Evolutionary conservation across 1,140 invertebrate genomes (phyloP).

Genomic region (Drosophila novamexicana): DNA sequence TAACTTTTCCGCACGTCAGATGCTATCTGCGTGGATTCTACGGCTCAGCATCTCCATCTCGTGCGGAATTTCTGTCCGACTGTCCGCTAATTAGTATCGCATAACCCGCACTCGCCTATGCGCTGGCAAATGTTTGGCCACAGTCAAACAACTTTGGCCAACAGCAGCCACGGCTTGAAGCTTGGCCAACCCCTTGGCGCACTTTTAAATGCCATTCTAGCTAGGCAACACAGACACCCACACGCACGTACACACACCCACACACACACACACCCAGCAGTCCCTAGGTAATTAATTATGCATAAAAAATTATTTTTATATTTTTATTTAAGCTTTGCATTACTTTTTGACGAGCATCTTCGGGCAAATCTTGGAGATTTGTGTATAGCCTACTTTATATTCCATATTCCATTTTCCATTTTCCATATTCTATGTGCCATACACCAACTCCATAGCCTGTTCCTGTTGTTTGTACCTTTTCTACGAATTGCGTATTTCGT

Average conservation of each 20-base stretch:
- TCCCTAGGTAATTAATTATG: conserved; percentile 71
- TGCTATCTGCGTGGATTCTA: conserved; percentile 2
- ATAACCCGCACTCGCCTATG: conserved; percentile 1
- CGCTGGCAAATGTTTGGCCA: conserved; percentile 14
- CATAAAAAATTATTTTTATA: conserved; percentile 53
- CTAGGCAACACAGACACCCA: conserved; percentile 10
- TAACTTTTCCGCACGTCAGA: conserved; percentile 22
- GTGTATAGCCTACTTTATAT: not conserved
- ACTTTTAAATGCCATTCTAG: conserved; percentile 61
- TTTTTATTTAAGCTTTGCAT: conserved; percentile 4
- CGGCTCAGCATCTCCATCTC: not conserved
- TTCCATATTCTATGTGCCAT: not conserved
- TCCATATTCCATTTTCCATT: not conserved
- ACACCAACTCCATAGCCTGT: too few relatives aligned
- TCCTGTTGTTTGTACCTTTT: too few relatives aligned
- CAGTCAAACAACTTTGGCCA: conserved; percentile 39
- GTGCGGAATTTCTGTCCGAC: not conserved
- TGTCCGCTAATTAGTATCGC: conserved; percentile 54
- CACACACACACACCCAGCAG: too few relatives aligned
- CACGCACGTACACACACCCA: too few relatives aligned
- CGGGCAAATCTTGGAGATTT: conserved; percentile 42
- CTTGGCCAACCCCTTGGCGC: not conserved
- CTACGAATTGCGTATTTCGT: too few relatives aligned
- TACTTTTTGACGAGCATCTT: conserved; percentile 35
- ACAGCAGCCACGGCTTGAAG: not conserved